These are phyloP conservation scores for Hirudinaria manillensis DNA, from an alignment of 2,888 invertebrate genomes.

Conservation along the genomic window DNA sequence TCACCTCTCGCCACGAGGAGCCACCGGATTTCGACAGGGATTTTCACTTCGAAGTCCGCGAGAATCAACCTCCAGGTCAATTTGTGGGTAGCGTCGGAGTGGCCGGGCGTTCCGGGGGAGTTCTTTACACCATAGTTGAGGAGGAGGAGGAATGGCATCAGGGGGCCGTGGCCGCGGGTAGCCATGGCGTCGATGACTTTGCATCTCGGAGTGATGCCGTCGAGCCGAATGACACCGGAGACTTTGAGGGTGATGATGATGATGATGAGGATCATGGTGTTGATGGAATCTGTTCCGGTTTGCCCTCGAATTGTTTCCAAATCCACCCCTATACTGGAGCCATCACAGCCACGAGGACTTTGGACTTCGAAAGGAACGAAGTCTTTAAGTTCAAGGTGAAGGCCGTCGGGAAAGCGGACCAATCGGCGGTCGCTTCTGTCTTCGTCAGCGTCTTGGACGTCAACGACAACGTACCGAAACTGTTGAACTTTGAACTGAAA, in stretches of 20 bases:
- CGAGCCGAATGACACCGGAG: no score
- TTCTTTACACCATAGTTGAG: no score
- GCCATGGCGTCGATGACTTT: no score
- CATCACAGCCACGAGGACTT: neutral
- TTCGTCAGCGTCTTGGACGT: neutral
- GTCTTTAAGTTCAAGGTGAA: neutral
- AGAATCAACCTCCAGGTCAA: neutral
- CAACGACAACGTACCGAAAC: neutral
- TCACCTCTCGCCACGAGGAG: no score
- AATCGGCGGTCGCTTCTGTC: neutral
- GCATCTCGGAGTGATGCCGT: no score
- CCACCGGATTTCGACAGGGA: neutral
- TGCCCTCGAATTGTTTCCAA: neutral
- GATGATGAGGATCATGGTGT: no score
- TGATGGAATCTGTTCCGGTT: no score
- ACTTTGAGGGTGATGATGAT: no score
- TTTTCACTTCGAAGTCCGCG: neutral
- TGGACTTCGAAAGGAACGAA: neutral
- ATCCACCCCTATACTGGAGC: slow-evolving; percentile 1
- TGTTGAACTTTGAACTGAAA: neutral
- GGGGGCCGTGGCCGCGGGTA: no score
- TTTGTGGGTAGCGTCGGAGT: neutral
- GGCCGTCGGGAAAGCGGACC: neutral
- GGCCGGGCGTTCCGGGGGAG: no score
- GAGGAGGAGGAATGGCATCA: no score